Percentiles rank a stretch among this genome's conserved stretches.
Evolutionary conservation across 1,140 invertebrate genomes (phyloP).

Genomic region (Trichonephila inaurata): DNA sequence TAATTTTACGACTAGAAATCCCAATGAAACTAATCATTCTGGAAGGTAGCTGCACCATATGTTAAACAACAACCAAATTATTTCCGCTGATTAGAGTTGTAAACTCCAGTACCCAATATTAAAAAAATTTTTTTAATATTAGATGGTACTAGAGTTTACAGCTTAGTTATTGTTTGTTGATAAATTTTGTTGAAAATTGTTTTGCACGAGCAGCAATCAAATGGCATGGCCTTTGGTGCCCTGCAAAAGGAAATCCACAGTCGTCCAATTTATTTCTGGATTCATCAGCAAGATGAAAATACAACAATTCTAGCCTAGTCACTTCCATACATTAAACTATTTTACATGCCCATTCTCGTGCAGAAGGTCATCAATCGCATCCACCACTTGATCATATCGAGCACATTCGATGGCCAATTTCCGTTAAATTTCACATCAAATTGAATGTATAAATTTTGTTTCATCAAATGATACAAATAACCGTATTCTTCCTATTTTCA

Average conservation of each 20-base stretch:
- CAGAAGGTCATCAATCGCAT: background rate
- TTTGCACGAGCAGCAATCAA: background rate
- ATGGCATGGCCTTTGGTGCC: background rate
- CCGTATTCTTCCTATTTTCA: constrained; percentile 29
- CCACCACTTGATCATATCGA: background rate
- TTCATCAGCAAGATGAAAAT: constrained; percentile 24
- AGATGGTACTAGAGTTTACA: no score
- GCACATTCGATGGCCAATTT: background rate
- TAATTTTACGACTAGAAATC: background rate
- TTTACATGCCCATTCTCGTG: background rate
- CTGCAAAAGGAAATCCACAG: constrained; percentile 9
- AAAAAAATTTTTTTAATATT: no score
- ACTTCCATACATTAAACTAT: background rate
- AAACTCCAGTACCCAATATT: no score
- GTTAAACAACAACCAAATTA: background rate
- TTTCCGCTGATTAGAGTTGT: no score
- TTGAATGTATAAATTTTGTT: background rate
- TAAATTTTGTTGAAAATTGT: no score
- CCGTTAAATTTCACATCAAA: constrained; percentile 43
- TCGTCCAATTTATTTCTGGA: constrained; percentile 11
- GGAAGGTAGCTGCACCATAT: background rate
- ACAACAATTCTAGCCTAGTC: constrained; percentile 34
- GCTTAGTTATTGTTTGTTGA: no score
- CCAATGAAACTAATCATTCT: background rate
- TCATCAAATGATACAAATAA: constrained; percentile 45